phyloP scores from a whole-genome alignment of 23 tunicate genomes.

The Ascidia mentula region DNA sequence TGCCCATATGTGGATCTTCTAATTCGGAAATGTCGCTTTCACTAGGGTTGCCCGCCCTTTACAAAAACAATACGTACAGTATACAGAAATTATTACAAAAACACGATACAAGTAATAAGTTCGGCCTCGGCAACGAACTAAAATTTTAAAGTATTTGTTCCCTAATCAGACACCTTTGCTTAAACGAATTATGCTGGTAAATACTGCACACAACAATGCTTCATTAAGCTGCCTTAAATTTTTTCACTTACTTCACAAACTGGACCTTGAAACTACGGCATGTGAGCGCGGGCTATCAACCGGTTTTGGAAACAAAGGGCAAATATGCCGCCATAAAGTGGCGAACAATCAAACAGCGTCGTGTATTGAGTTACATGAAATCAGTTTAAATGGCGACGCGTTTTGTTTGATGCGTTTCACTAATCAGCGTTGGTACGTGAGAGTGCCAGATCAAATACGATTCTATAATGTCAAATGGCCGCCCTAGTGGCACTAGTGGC shows the following conservation, averaged over 20 bases:
- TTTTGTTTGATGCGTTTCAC: too few species aligned
- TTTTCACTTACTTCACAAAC: too few species aligned
- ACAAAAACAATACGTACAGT: neutral
- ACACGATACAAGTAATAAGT: too few species aligned
- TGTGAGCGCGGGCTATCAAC: neutral
- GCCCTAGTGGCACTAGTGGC: neutral
- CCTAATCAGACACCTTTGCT: too few species aligned
- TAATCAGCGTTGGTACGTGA: neutral
- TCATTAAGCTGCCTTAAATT: too few species aligned
- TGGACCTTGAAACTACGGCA: too few species aligned
- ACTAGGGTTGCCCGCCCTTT: slow-evolving; percentile 18
- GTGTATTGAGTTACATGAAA: neutral
- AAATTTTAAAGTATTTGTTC: too few species aligned
- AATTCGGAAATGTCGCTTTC: slow-evolving; percentile 26
- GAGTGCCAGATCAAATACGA: slow-evolving; percentile 4
- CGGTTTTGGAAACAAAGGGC: neutral
- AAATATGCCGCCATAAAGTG: neutral
- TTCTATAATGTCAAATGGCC: neutral
- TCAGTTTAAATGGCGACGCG: neutral
- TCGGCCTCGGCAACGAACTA: too few species aligned
- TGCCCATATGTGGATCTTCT: slow-evolving; percentile 25
- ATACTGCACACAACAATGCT: too few species aligned
- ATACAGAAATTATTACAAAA: too few species aligned
- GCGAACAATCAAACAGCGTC: neutral
- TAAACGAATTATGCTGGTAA: too few species aligned